Evolutionary conservation across 1,140 invertebrate genomes (phyloP), one percentile per base, ranked within the genome.

Genomic region (Drosophila trapezifrons): DNA sequence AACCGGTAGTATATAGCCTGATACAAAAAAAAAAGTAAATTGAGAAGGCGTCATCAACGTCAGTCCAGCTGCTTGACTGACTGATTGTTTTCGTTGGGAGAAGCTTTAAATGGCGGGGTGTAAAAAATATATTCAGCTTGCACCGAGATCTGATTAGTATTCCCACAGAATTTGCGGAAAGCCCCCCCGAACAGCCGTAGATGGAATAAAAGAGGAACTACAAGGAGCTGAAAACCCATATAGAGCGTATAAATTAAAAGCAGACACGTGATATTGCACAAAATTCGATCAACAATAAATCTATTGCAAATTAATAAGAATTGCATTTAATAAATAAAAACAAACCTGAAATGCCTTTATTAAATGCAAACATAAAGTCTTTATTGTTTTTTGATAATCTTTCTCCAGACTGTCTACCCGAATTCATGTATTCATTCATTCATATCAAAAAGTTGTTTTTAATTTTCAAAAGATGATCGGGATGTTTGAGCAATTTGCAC

Each of bases 121-220:
- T n/a, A 18, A 15, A 35, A 17, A 20, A 47, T 38, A n/a, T 38
- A 45, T 46, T 55, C 46, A 25, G 18, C 15, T 51, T 37, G 37
- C 49, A 13, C 25, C 27, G 18, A 69, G 43, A 71, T 71, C 69
- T 58, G 43, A 70, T 71, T 71, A 71, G 69, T 71, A 71, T 71
- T 71, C 69, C 8, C 51, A 8, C 13, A 40, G 52, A 71, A 71
- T 49, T 57, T 40, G 20, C 65, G 69, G 69, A 71, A 71, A 71
- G 27, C 8, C 65, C 64, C 20, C 65, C 42, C 13, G 20, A 35
- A 35, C 42, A 6, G 29, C 51, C 27, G 27, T 58, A 58, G 9
- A 32, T 29, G 40, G 40, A 67, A 13, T 15, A 40, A 38, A 57
- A 47, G n/a, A 27, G 43, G 51, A 71, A 57, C 42, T 32, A 47